Conservation (phyloP, 1,140 invertebrate genomes). For the Drosophila repleta region DNA sequence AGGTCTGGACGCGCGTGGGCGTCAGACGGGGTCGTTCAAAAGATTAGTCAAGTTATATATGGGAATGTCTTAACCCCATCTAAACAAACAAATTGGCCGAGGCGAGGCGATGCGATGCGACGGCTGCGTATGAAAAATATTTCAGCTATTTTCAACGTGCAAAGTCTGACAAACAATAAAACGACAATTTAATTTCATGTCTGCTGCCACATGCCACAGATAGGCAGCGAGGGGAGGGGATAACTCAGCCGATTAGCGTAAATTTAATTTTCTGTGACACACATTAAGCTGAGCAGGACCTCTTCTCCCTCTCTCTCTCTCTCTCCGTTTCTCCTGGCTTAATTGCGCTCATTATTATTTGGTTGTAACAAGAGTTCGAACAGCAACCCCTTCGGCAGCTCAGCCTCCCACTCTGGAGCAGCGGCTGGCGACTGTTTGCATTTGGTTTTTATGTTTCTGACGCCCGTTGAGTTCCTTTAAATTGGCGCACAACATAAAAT, state of each 20-base stretch:
- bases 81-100: conserved; percentile 77
- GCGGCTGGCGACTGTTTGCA: conserved; percentile 61
- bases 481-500: conserved; percentile 61
- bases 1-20: conserved; percentile 44
- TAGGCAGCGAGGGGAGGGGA: background rate
- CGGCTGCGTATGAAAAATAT: conserved; percentile 67
- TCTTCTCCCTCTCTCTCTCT: background rate
- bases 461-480: conserved; percentile 46
- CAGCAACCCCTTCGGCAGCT: conserved; percentile 39
- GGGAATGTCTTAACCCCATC: conserved; percentile 81
- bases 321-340: conserved; percentile 21
- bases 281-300: conserved; percentile 61
- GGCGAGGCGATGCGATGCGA: conserved; percentile 31
- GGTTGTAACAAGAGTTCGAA: conserved; percentile 47
- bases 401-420: background rate
- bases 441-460: conserved; percentile 72
- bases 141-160: conserved; percentile 72
- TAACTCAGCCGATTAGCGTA: conserved; percentile 61
- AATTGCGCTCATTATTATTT: conserved; percentile 80
- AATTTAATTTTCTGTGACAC: conserved; percentile 81
- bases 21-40: conserved; percentile 44
- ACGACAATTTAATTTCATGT: conserved; percentile 77
- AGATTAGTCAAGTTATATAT: conserved; percentile 76
- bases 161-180: conserved; percentile 68
- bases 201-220: conserved; percentile 56